Conservation (phyloP, 1,140 invertebrate genomes). For the Fopius arisanus region DNA sequence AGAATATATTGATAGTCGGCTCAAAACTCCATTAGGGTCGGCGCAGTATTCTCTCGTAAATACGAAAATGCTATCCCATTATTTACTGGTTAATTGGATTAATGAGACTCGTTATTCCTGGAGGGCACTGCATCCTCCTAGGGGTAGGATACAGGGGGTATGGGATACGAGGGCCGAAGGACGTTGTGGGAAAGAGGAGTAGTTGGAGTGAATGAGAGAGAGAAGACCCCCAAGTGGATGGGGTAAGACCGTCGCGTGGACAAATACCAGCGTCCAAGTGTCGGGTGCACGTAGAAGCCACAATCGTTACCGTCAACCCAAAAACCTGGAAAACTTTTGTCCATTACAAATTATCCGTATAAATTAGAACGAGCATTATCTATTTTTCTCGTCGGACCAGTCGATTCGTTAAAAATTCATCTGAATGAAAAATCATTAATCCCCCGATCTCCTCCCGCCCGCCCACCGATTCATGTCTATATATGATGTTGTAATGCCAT, state of each 20-base stretch:
- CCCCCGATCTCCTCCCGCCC: no score
- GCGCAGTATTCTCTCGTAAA: conserved; percentile 61
- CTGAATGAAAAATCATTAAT: no score
- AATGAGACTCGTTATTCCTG: conserved; percentile 66
- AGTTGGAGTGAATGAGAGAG: conserved; percentile 33
- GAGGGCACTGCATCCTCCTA: conserved; percentile 29
- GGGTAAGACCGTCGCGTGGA: conserved; percentile 50
- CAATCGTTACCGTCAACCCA: conserved; percentile 13
- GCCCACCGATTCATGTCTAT: no score
- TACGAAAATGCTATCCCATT: conserved; percentile 66
- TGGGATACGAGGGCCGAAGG: not conserved
- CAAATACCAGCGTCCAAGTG: conserved; percentile 48
- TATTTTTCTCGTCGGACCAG: no score
- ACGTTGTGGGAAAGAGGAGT: conserved; percentile 26
- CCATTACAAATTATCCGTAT: not conserved
- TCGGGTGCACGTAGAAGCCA: conserved; percentile 22
- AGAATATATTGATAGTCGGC: conserved; percentile 67
- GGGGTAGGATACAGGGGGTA: not conserved
- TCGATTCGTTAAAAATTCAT: no score
- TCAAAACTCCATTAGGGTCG: conserved; percentile 65
- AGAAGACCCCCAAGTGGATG: conserved; percentile 17
- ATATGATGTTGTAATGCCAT: not conserved
- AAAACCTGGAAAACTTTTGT: not conserved
- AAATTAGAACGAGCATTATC: not conserved
- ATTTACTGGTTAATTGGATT: conserved; percentile 68